Evolutionary conservation across 2,888 invertebrate genomes (phyloP).

Genomic region (Monoplex corrugatus): DNA sequence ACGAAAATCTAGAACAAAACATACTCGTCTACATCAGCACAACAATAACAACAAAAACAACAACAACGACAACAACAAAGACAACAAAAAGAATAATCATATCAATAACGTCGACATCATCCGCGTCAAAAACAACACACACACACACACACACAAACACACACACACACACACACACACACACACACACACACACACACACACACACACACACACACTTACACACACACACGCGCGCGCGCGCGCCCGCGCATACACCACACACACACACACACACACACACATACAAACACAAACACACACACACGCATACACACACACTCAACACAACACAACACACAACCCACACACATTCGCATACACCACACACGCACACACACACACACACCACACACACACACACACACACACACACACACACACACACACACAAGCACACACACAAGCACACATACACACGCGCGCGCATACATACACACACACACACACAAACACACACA

Average conservation of each 20-base stretch:
- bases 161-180: conserved; percentile 8
- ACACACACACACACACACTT: background rate
- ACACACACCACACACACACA: background rate
- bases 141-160: conserved; percentile 12
- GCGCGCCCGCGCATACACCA: background rate
- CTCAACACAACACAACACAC: too few relatives aligned
- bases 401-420: background rate
- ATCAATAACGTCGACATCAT: background rate
- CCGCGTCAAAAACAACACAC: background rate
- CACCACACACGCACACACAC: conserved; percentile 6
- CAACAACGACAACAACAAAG: background rate
- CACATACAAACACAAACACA: background rate
- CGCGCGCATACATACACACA: conserved; percentile 48
- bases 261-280: conserved; percentile 19
- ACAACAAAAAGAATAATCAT: background rate
- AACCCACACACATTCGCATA: background rate
- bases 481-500: conserved; percentile 42
- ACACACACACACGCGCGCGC: conserved; percentile 19
- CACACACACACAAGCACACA: conserved; percentile 2
- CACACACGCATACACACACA: conserved; percentile 1
- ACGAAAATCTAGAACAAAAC: too few relatives aligned
- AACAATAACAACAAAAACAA: too few relatives aligned
- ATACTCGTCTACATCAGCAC: too few relatives aligned
- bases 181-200: conserved; percentile 12
- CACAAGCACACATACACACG: background rate